Conservation (phyloP, 1,140 invertebrate genomes). For the Drosophila subpulchrella region DNA sequence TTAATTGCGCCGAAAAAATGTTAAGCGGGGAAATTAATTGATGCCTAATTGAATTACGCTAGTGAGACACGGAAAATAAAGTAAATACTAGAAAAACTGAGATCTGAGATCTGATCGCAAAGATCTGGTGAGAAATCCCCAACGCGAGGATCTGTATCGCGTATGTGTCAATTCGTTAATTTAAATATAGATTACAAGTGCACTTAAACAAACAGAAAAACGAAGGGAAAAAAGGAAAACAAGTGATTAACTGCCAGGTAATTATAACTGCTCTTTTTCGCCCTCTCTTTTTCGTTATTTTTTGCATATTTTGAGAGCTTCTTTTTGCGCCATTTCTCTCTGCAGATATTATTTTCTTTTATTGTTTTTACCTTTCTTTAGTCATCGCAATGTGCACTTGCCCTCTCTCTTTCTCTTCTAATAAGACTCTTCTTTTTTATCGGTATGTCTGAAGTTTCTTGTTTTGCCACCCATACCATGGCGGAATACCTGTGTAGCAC, state of each 20-base stretch:
- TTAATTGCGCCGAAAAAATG: constrained; percentile 77
- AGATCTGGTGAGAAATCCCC: constrained; percentile 55
- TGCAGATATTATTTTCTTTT: constrained; percentile 52
- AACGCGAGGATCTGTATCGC: constrained; percentile 78
- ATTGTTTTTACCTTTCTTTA: constrained; percentile 68
- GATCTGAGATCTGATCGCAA: constrained; percentile 26
- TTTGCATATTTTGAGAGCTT: constrained; percentile 43
- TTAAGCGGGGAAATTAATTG: constrained; percentile 52
- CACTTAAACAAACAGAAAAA: constrained; percentile 60
- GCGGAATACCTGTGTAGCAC: constrained; percentile 5
- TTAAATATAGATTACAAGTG: constrained; percentile 73
- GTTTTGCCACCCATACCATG: constrained; percentile 58
- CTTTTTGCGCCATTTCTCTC: constrained; percentile 51
- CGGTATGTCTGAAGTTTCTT: constrained; percentile 66
- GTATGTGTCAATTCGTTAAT: constrained; percentile 47
- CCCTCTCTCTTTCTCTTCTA: constrained; percentile 67
- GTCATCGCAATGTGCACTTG: constrained; percentile 53
- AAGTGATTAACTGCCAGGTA: constrained; percentile 60
- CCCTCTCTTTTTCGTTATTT: constrained; percentile 12
- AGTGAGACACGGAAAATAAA: constrained; percentile 5
- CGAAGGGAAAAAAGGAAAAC: constrained; percentile 13
- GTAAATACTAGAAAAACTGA: constrained; percentile 1
- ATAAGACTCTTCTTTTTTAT: constrained; percentile 62
- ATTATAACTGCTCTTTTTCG: constrained; percentile 61
- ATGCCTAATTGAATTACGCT: constrained; percentile 66